These are phyloP conservation scores for Salvelinus alpinus DNA, from an alignment of 2,113 vertebrate genomes.

Conservation along the genomic window DNA sequence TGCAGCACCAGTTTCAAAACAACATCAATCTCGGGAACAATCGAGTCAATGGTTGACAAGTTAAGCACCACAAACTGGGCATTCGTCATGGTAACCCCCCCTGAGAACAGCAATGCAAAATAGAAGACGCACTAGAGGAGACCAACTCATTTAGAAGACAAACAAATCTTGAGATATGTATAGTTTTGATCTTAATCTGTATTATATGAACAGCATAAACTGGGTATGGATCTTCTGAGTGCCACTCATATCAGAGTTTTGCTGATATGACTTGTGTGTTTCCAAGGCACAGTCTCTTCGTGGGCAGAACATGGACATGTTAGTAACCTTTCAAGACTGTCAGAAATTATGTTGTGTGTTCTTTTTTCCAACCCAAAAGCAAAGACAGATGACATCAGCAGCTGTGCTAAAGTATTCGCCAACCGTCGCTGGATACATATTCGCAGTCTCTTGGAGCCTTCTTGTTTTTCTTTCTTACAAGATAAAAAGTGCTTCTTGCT, in stretches of 20 bases:
- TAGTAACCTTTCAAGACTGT: constrained; percentile 32
- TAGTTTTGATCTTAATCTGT: no score
- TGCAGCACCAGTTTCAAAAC: neutral
- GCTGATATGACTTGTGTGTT: neutral
- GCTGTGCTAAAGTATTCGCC: constrained; percentile 38
- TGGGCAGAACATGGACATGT: neutral
- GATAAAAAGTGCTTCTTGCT: neutral
- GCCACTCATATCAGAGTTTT: neutral
- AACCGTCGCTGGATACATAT: neutral
- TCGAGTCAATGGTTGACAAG: no score
- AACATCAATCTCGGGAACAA: no score
- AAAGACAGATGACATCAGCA: constrained; percentile 42
- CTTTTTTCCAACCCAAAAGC: constrained; percentile 30
- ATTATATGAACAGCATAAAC: no score
- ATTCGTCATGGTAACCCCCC: no score
- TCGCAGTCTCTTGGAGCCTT: constrained; percentile 7
- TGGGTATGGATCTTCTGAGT: neutral
- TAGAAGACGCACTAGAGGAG: no score
- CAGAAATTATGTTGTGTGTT: constrained; percentile 34
- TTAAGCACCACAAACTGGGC: no score
- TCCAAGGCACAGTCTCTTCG: neutral
- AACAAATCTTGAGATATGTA: no score
- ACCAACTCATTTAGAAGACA: no score
- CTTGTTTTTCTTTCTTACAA: constrained; percentile 38
- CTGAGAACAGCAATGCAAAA: no score